A percentile compares a stretch with the other conserved stretches of the same genome.
phyloP scores from a whole-genome alignment of 2,888 invertebrate genomes.

The Acleris laterana region DNA sequence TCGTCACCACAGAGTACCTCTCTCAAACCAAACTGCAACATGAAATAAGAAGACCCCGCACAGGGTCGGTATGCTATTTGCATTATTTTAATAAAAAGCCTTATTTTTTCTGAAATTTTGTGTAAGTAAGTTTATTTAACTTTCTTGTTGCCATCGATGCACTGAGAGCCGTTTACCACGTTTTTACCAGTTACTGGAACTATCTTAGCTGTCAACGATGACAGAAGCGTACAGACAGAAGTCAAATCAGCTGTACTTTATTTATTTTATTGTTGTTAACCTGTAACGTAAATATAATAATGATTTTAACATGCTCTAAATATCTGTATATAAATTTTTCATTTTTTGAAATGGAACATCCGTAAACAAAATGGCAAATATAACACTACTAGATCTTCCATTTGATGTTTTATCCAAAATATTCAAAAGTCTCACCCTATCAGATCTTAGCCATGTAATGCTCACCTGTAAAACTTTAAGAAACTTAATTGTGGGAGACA shows the following conservation, averaged over 20 bases:
- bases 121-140: background rate
- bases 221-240: too few relatives aligned
- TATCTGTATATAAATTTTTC: background rate
- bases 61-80: too few relatives aligned
- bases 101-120: too few relatives aligned
- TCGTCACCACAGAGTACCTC: slow-evolving; percentile 1
- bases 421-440: slow-evolving; percentile 52
- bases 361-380: slow-evolving; percentile 42
- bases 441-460: slow-evolving; percentile 67
- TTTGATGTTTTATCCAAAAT: slow-evolving; percentile 65
- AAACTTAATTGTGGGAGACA: slow-evolving; percentile 58
- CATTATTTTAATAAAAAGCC: too few relatives aligned
- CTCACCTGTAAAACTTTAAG: slow-evolving; percentile 63
- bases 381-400: slow-evolving; percentile 54
- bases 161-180: background rate
- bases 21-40: too few relatives aligned
- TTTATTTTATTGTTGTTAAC: slow-evolving; percentile 7
- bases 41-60: too few relatives aligned
- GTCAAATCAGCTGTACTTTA: background rate
- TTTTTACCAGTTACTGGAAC: slow-evolving; percentile 21
- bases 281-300: slow-evolving; percentile 6
- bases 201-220: background rate
- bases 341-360: slow-evolving; percentile 9
- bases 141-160: background rate
- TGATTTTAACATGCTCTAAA: background rate